Evolutionary conservation across 2,797 vertebrate genomes (phyloP).

Genomic region (Sternotherus odoratus): DNA sequence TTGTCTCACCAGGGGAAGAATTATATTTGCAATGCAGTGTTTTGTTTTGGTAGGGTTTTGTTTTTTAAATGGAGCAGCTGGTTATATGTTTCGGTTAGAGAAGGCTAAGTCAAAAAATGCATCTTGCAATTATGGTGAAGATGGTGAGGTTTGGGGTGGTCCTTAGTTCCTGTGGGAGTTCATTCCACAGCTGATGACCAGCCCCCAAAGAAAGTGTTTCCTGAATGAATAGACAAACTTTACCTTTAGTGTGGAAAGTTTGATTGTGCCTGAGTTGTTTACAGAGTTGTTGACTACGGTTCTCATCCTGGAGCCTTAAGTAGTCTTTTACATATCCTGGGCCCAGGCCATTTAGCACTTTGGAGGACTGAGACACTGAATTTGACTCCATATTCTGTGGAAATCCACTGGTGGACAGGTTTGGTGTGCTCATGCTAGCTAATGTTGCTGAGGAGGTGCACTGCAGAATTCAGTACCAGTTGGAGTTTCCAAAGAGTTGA

Average conservation of each 20-base stretch:
- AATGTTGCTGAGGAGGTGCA: background rate
- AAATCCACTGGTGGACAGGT: background rate
- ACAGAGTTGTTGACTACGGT: background rate
- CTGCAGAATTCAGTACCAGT: background rate
- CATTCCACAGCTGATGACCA: background rate
- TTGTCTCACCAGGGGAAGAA: background rate
- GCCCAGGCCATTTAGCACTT: background rate
- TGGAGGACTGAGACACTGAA: background rate
- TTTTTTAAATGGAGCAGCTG: background rate
- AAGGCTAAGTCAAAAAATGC: background rate
- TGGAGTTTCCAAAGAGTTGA: background rate
- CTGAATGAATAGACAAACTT: background rate
- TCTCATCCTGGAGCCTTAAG: background rate
- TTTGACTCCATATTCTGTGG: background rate
- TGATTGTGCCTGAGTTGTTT: background rate
- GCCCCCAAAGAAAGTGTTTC: background rate
- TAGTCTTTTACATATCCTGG: accelerated
- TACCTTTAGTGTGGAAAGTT: background rate
- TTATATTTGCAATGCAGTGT: background rate
- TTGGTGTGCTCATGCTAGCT: background rate
- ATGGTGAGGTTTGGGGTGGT: accelerated
- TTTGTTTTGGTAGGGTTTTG: background rate
- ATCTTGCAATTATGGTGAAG: background rate
- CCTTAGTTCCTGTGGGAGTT: background rate
- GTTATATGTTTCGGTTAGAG: accelerated